These are phyloP conservation scores for Phyllotreta striolata DNA, from an alignment of 2,888 invertebrate genomes.

Conservation along the genomic window DNA sequence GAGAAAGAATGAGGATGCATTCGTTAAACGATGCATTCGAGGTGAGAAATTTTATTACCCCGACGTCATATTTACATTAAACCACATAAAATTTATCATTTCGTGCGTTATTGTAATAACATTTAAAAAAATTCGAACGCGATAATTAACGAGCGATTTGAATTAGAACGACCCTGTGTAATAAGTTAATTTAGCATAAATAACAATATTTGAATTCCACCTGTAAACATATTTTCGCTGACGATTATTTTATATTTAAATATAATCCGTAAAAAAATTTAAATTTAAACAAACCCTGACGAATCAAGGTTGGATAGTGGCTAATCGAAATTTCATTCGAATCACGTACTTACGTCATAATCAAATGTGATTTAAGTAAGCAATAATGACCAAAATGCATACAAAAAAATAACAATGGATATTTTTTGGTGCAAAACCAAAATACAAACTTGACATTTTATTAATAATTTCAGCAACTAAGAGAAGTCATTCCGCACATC, in stretches of 20 bases:
- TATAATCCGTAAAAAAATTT: slow-evolving; percentile 3
- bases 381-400: too few relatives aligned
- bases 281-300: slow-evolving; percentile 3
- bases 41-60: slow-evolving; percentile 58
- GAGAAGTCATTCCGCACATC: slow-evolving; percentile 82
- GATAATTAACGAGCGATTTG: not conserved
- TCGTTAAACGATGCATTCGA: slow-evolving; percentile 82
- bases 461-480: slow-evolving; percentile 67
- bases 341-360: too few relatives aligned
- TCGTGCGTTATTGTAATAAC: too few relatives aligned
- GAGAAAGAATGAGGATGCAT: slow-evolving; percentile 83
- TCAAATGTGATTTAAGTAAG: too few relatives aligned
- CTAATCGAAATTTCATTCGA: slow-evolving; percentile 1
- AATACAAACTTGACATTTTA: too few relatives aligned
- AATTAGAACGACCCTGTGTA: slow-evolving; percentile 9
- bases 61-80: not conserved
- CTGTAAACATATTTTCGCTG: slow-evolving; percentile 12
- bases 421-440: too few relatives aligned
- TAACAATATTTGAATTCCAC: not conserved
- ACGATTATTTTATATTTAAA: not conserved
- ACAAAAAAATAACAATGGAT: too few relatives aligned
- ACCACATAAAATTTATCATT: too few relatives aligned
- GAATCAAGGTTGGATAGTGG: slow-evolving; percentile 3
- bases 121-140: too few relatives aligned
- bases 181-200: slow-evolving; percentile 6